Percentiles rank a stretch among this genome's conserved stretches.
phyloP scores from a whole-genome alignment of 2,888 invertebrate genomes.

The Cryptophagus acutangulus region DNA sequence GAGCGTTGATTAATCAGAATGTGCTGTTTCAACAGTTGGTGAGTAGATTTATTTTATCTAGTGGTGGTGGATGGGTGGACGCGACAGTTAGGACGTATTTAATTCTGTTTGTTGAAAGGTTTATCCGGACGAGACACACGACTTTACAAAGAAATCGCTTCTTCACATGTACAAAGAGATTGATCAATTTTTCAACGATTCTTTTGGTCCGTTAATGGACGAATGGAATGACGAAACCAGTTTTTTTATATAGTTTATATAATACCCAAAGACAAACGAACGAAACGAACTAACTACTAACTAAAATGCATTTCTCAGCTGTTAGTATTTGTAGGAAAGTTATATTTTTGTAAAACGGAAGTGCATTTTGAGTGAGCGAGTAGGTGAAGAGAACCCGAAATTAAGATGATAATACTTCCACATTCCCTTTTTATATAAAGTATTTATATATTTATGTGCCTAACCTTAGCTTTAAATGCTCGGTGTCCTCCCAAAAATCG shows the following conservation, averaged over 20 bases:
- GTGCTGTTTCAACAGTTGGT: constrained; percentile 84
- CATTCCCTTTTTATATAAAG: constrained; percentile 9
- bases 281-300: too few species aligned
- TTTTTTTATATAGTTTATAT: constrained; percentile 46
- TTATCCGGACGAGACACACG: constrained; percentile 82
- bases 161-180: constrained; percentile 78
- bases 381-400: background rate
- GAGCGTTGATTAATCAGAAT: constrained; percentile 74
- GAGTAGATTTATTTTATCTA: constrained; percentile 29
- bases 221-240: constrained; percentile 46
- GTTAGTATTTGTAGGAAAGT: too few species aligned
- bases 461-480: constrained; percentile 40
- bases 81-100: too few species aligned
- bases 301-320: too few species aligned
- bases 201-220: constrained; percentile 57
- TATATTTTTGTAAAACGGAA: too few species aligned
- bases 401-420: constrained; percentile 2
- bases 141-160: constrained; percentile 61
- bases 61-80: background rate
- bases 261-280: too few species aligned
- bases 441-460: constrained; percentile 45
- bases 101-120: constrained; percentile 53
- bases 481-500: too few species aligned
- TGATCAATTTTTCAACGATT: constrained; percentile 82
- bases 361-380: background rate